Base-by-base conservation (phyloP, 2,888 invertebrate species). In the Germaria angustata region DNA sequence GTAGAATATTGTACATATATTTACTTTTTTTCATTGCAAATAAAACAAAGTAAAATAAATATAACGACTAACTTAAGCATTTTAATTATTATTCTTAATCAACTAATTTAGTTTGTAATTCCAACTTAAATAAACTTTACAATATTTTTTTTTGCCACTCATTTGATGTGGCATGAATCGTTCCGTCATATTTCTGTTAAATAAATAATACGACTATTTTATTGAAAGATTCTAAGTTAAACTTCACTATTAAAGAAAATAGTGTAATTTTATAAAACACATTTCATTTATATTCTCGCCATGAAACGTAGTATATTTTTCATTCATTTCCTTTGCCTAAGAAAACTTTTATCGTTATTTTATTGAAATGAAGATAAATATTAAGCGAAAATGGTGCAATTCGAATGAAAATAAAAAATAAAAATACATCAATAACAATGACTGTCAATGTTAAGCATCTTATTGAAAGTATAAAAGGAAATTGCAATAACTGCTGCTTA, bases 301-400 rank as follows among this genome's bases (percentile, higher is more conserved):
- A 2, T 17, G 28, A 28, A 3, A 5, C 4, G 7, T 22, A 11
- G 39, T 24, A 39, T 24, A 32, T 6, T 1, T 22, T 34, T 22
- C 22, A 39, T 51, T 66, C 51, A 51, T 66, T 66, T 51, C 66
- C 49, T 66, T 66, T 51, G 22, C 36, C 22, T 51, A 51, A 34
- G 6, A 49, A 39, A 66, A 66, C 22, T 36, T 51, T 51, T 51
- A 66, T 36, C 22, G 49, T 51, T 22, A 20, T 66, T 66, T 51
- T 66, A 66, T 66, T 51, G 66, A 51, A 51, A 66, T n/a, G 34
- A 20, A 34, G 66, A 51, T 66, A 66, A 66, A 51, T 36, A 66
- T 36, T 66, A 22, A 51, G 36, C 24, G 36, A 36, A 65, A 36
- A 51, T 51, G 9, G 0, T 36, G 36, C 22, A 51, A 66, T 36